A percentile compares a stretch with the other conserved stretches of the same genome.
Evolutionary conservation across 2,888 invertebrate genomes (phyloP).

Genomic region (Stenurella melanura): DNA sequence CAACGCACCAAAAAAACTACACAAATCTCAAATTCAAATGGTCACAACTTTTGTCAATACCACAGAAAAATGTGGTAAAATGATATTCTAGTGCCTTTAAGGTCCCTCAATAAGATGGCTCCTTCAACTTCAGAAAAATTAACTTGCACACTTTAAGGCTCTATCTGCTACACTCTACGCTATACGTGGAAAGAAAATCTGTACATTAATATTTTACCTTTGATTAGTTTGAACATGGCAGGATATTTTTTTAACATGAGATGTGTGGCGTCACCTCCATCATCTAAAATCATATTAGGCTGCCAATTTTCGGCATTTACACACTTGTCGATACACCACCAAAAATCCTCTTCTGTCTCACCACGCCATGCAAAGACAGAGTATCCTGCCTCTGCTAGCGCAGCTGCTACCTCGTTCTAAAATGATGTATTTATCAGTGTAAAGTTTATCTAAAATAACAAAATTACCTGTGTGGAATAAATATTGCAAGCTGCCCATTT

Average conservation of each 20-base stretch:
- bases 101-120: too few relatives aligned
- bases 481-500: conserved; percentile 99
- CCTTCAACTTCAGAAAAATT: too few relatives aligned
- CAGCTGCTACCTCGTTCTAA: conserved; percentile 97
- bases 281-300: conserved; percentile 98
- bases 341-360: conserved; percentile 98
- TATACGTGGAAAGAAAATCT: background rate
- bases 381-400: conserved; percentile 91
- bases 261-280: conserved; percentile 98
- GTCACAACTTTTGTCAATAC: too few relatives aligned
- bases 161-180: too few relatives aligned
- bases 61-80: too few relatives aligned
- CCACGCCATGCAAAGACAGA: conserved; percentile 98
- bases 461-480: conserved; percentile 91
- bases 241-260: conserved; percentile 97
- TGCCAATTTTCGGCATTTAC: conserved; percentile 95
- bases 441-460: background rate
- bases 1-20: too few relatives aligned
- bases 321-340: conserved; percentile 99
- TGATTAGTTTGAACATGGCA: conserved; percentile 93
- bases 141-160: too few relatives aligned
- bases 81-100: too few relatives aligned
- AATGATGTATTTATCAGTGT: conserved; percentile 33
- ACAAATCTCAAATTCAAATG: too few relatives aligned
- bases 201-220: conserved; percentile 75